Evolutionary conservation across 2,888 invertebrate genomes (phyloP), one percentile per base, ranked within the genome.

Genomic region (Notocelia uddmanniana): DNA sequence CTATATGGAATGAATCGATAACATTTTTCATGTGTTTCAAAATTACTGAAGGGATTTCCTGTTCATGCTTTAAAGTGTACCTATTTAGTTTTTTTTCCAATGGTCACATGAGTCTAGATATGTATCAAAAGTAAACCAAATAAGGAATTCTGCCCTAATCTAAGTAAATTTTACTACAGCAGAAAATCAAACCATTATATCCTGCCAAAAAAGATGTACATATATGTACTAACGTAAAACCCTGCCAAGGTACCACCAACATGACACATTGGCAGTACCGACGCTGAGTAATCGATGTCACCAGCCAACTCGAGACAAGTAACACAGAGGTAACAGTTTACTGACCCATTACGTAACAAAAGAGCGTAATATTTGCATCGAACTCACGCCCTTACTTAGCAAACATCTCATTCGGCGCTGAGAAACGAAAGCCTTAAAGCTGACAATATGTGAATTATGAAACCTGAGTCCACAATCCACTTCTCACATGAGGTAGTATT

Each of bases 401-500:
- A 77, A 77, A 81, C 81, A 77, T 78, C 80, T 81, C 78, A 78
- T 74, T 78, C 77, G 45, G 63, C 48, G 57, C 77, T 57, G 63
- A 74, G 75, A 76, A 79, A 78, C 74, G 77, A 78, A 78, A 80
- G 77, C 77, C 74, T 74, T 70, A 54, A 62, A 37, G 59, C 52
- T 58, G 52, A 58, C 37, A 52, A 58, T 70, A 37, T 52, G 58
- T 31, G 37, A 59, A 69, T 64, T 69, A 69, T 64, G 69, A 69
- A 64, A 69, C 57, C 37, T 1, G 63, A 58, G 23, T 60, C 23
- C 67, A 34, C 57, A 52, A 31, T 31, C 6, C 31, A 57, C 45
- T 34, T 26, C 34, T 60, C 60, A 59, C 60, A 13, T 26, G 10
- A 11, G 45, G 48, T 15, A 34, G 19, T n/a, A n/a, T n/a, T 21